Percentiles rank a stretch among this genome's conserved stretches.
Evolutionary conservation across 2,113 vertebrate species (phyloP).

Genomic region (Python bivittatus): DNA sequence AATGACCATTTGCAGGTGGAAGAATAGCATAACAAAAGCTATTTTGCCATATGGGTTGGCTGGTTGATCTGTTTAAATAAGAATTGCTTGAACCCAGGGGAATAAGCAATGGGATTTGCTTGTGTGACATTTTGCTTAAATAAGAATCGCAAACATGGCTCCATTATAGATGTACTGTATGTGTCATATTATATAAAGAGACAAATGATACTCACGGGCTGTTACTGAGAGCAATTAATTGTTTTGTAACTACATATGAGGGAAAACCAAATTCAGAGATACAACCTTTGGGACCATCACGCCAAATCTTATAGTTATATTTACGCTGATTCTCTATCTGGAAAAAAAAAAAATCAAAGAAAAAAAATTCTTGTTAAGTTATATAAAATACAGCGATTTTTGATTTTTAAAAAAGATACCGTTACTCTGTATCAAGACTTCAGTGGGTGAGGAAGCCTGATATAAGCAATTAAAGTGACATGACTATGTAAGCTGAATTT

Average conservation of each 20-base stretch:
- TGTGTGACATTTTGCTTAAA: background rate
- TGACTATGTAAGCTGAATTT: background rate
- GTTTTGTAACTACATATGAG: slow-evolving; percentile 69
- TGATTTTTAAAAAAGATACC: background rate
- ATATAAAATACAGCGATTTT: background rate
- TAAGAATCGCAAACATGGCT: background rate
- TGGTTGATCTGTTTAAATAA: background rate
- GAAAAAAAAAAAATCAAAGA: background rate
- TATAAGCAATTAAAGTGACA: background rate
- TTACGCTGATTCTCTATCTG: slow-evolving; percentile 76
- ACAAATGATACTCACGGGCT: slow-evolving; percentile 59
- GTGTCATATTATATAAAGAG: background rate
- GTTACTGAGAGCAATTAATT: slow-evolving; percentile 74
- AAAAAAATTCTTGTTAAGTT: background rate
- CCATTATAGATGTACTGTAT: background rate
- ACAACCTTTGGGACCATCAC: slow-evolving; percentile 46
- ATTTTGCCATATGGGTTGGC: background rate
- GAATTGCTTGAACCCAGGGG: background rate
- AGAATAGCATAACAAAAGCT: background rate
- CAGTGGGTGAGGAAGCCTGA: background rate
- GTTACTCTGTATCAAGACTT: background rate
- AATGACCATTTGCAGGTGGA: background rate
- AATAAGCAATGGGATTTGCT: background rate
- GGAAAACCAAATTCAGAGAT: slow-evolving; percentile 70
- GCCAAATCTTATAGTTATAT: slow-evolving; percentile 71